A percentile compares a stretch with the other conserved stretches of the same genome.
These are phyloP conservation scores for Scylla paramamosain DNA, from an alignment of 1,140 invertebrate species.

Conservation along the genomic window DNA sequence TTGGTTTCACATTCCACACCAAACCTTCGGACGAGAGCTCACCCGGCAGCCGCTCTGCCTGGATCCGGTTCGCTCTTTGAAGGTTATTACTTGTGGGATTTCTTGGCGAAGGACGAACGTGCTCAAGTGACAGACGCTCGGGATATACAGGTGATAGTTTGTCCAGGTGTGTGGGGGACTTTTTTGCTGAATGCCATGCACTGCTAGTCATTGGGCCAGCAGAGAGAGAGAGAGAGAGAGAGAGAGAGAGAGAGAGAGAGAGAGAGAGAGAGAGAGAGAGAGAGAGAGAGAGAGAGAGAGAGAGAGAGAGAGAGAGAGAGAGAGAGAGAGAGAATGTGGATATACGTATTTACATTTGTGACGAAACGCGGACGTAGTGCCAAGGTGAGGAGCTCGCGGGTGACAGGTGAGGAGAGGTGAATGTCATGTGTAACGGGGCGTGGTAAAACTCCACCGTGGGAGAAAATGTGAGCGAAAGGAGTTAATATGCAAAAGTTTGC, in stretches of 20 bases:
- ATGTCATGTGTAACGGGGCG: not conserved
- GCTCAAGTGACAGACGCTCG: not conserved
- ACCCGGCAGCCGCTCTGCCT: not conserved
- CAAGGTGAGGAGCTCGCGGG: not conserved
- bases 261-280: too few relatives aligned
- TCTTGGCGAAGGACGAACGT: not conserved
- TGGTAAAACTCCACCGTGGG: not conserved
- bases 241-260: too few relatives aligned
- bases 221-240: too few relatives aligned
- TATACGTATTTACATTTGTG: not conserved
- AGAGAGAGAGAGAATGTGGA: not conserved
- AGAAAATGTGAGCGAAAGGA: not conserved
- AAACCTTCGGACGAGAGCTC: not conserved
- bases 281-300: slow-evolving; percentile 7
- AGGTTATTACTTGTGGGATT: not conserved
- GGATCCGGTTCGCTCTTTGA: not conserved
- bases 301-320: slow-evolving; percentile 18
- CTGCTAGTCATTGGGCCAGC: too few relatives aligned
- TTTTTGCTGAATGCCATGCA: not conserved
- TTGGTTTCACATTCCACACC: slow-evolving; percentile 21
- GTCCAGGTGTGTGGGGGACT: not conserved
- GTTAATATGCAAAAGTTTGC: not conserved
- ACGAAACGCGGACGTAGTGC: not conserved
- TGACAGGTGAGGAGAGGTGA: not conserved
- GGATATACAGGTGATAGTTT: not conserved